Conservation (phyloP, 2,888 invertebrate genomes). For the Malthinus flaveolus region DNA sequence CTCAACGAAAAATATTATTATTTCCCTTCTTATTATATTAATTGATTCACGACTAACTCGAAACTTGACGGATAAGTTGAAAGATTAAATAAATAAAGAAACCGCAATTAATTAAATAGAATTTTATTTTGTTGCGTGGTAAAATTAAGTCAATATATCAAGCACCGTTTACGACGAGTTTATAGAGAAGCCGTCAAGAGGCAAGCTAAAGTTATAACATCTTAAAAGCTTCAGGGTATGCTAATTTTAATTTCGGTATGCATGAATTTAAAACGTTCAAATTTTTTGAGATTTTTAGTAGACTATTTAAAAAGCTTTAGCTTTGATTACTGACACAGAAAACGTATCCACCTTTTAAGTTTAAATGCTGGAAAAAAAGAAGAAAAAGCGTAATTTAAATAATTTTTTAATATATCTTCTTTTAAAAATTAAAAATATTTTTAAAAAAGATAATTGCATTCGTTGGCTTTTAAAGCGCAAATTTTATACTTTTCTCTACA, state of each 20-base stretch:
- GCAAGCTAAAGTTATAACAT: slow-evolving; percentile 10
- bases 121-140: slow-evolving; percentile 14
- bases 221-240: slow-evolving; percentile 31
- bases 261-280: slow-evolving; percentile 30
- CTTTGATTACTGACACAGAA: slow-evolving; percentile 23
- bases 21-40: no score
- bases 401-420: slow-evolving; percentile 4
- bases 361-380: slow-evolving; percentile 3
- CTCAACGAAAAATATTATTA: neutral
- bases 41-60: no score
- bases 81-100: neutral
- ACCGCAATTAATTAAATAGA: slow-evolving; percentile 11
- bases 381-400: slow-evolving; percentile 9
- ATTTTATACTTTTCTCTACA: no score
- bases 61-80: no score
- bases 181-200: slow-evolving; percentile 18
- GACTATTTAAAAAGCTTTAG: slow-evolving; percentile 10
- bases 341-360: slow-evolving; percentile 7
- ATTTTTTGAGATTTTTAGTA: slow-evolving; percentile 13
- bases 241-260: slow-evolving; percentile 35
- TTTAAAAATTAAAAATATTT: neutral
- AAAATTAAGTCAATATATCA: slow-evolving; percentile 19
- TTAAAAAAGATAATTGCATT: no score
- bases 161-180: slow-evolving; percentile 16
- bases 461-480: no score